Evolutionary conservation across 2,113 vertebrate species (phyloP).

Genomic region (Nothobranchius kuhntae): DNA sequence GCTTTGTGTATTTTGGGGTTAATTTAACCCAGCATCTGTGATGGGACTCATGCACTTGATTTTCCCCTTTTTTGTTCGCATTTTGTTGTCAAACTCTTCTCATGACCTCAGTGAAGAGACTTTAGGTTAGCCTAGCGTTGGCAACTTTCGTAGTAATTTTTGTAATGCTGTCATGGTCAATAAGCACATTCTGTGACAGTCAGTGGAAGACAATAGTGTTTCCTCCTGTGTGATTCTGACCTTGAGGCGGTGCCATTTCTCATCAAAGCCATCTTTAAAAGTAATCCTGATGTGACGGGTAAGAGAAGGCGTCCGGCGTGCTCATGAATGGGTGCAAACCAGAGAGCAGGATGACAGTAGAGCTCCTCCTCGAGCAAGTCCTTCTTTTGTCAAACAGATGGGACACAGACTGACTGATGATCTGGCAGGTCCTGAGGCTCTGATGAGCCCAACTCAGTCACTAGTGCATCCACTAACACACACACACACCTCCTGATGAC

Average conservation of each 20-base stretch:
- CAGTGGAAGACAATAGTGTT: constrained; percentile 26
- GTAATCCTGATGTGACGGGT: constrained; percentile 37
- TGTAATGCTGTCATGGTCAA: constrained; percentile 10
- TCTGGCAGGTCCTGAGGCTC: constrained; percentile 44
- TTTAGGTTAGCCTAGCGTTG: constrained; percentile 11
- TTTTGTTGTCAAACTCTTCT: not conserved
- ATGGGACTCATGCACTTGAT: not conserved
- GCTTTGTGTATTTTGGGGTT: constrained; percentile 6
- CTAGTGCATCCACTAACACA: constrained; percentile 16
- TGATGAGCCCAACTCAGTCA: constrained; percentile 32
- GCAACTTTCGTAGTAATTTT: not conserved
- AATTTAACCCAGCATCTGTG: constrained; percentile 10
- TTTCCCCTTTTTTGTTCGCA: not conserved
- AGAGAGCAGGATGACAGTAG: constrained; percentile 42
- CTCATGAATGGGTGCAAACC: constrained; percentile 51
- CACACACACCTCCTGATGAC: constrained; percentile 5
- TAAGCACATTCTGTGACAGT: constrained; percentile 9
- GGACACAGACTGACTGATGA: constrained; percentile 51
- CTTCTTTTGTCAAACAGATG: constrained; percentile 56
- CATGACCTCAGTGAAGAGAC: not conserved
- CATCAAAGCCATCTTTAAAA: constrained; percentile 44
- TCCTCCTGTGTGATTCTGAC: constrained; percentile 42
- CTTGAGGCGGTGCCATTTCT: constrained; percentile 45
- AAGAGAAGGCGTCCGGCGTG: constrained; percentile 34
- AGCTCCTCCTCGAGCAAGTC: constrained; percentile 38